Percentiles rank a stretch among this genome's conserved stretches.
Conservation (phyloP, 2,888 invertebrate species). For the Tubulanus polymorphus region DNA sequence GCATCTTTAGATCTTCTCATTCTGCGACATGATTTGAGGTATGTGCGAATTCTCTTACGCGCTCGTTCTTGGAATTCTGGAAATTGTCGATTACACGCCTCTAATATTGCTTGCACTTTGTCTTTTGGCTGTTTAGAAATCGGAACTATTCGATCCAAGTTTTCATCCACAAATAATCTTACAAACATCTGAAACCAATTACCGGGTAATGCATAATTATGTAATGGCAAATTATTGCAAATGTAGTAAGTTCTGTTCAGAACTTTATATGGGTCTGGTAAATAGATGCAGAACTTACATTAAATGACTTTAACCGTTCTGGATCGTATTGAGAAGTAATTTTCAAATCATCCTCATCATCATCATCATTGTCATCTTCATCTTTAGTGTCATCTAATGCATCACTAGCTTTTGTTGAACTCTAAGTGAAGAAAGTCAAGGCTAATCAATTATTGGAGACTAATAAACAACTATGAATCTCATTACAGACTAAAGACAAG, state of each 20-base stretch:
- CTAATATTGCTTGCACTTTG: conserved; percentile 95
- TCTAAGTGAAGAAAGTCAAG: too few species aligned
- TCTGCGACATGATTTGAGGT: conserved; percentile 89
- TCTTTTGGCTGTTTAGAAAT: conserved; percentile 97
- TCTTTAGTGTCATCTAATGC: conserved; percentile 57
- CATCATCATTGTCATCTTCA: conserved; percentile 86
- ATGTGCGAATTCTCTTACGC: conserved; percentile 88
- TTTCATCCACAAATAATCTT: conserved; percentile 92
- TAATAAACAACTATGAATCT: too few species aligned
- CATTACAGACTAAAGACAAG: too few species aligned
- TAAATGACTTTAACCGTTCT: conserved; percentile 91
- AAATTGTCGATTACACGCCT: conserved; percentile 93
- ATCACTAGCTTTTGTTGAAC: conserved; percentile 36
- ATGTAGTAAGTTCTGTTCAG: not conserved
- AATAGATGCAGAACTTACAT: conserved; percentile 63
- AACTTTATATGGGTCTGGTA: not conserved
- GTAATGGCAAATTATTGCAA: too few species aligned
- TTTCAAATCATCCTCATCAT: conserved; percentile 69
- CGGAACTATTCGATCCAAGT: conserved; percentile 91
- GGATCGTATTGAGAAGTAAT: conserved; percentile 63
- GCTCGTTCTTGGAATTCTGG: conserved; percentile 94
- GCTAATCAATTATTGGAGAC: too few species aligned
- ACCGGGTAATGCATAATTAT: too few species aligned
- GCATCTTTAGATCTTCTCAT: conserved; percentile 85
- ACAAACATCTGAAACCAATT: conserved; percentile 82